Base-by-base conservation (phyloP, 2,113 vertebrate genomes). In the Xiphorhynchus elegans region DNA sequence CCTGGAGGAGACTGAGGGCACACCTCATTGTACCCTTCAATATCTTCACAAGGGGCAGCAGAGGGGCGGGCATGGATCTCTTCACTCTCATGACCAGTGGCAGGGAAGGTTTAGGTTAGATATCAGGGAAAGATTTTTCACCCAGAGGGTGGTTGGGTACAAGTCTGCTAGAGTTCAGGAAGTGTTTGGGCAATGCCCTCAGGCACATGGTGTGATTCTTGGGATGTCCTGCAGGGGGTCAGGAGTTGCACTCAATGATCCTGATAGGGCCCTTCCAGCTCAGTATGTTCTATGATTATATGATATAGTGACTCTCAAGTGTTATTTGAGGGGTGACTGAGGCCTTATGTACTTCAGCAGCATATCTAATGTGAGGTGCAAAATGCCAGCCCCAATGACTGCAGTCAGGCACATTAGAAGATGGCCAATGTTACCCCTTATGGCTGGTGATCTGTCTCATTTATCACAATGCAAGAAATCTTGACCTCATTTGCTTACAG, bases 311-410 rank as follows among this genome's bases (percentile, higher is more conserved):
- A 40, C 10, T 15, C 33, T 64, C 28, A 56, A 37, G n/a, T 52
- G 55, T 0, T 1, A 50, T 70, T 52, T 14, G 8, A 0, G 0
- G 15, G 3, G 6, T 5, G 5, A 50, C 4, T 2, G 6, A 64
- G 25, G 16, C 13, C 12, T 92, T 33, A 10, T 6, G 17, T 11
- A 21, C 23, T 60, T 70, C 37, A 49, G 31, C 12, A 47, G 3
- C 11, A 6, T 20, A n/a, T 40, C 21, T 47, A 56, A 3, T 12
- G 13, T 82, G 25, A 63, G 11, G 6, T 17, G 53, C 17, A 40
- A 63, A 88, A 58, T 16, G 4, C 23, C 47, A 76, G 20, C 13
- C 17, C 7, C 18, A 13, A 20, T 26, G n/a, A 58, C 37, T 20
- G 18, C 1, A 2, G 46, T 29, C 47, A 62, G 20, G 6, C 17